A percentile compares a stretch with the other conserved stretches of the same genome.
phyloP scores from a whole-genome alignment of 2,113 vertebrate genomes.

The Prionailurus viverrinus region DNA sequence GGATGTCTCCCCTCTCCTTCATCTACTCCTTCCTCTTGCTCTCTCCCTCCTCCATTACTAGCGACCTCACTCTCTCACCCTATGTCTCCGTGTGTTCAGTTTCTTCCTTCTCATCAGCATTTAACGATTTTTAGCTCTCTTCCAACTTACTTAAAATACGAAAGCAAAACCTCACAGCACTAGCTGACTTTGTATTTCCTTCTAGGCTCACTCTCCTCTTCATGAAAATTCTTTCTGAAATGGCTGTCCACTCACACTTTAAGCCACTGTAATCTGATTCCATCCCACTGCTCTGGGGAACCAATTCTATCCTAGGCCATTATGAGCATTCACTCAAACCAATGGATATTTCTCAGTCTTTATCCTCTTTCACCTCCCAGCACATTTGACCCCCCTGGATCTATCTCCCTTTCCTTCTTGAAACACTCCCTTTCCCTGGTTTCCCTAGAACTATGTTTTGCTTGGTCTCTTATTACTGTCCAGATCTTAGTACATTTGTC shows the following conservation, averaged over 20 bases:
- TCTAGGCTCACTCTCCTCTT: background rate
- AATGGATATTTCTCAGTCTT: background rate
- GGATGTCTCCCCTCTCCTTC: background rate
- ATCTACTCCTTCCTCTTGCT: background rate
- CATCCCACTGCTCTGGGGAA: background rate
- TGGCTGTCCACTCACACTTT: background rate
- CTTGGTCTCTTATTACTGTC: background rate
- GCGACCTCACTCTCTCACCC: background rate
- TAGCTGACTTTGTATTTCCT: background rate
- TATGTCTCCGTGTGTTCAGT: background rate
- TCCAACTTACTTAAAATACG: background rate
- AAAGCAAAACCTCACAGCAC: background rate
- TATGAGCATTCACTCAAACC: background rate
- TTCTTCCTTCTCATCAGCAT: background rate
- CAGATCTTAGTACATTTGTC: background rate
- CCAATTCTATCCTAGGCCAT: background rate
- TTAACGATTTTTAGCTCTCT: constrained; percentile 22
- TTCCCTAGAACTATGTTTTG: background rate
- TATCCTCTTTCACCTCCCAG: background rate
- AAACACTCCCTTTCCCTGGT: background rate
- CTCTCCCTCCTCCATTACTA: background rate
- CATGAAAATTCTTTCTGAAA: constrained; percentile 20
- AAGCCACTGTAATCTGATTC: background rate
- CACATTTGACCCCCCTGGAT: background rate
- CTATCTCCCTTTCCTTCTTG: background rate